phyloP scores from a whole-genome alignment of 2,888 invertebrate genomes.

The Zelleria hepariella region DNA sequence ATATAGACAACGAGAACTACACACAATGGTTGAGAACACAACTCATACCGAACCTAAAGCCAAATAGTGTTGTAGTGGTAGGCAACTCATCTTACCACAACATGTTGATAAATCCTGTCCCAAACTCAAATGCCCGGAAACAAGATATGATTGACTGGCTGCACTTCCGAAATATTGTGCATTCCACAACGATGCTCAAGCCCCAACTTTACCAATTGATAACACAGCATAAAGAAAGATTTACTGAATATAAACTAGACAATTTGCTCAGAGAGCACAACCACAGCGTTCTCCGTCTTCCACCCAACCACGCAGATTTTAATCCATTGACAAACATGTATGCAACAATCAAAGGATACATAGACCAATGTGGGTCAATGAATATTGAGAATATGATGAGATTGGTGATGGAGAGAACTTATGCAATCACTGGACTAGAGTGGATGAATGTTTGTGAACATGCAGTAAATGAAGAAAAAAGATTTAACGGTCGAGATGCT shows the following conservation, averaged over 20 bases:
- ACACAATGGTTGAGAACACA: background rate
- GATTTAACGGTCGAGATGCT: background rate
- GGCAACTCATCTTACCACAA: background rate
- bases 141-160: slow-evolving; percentile 8
- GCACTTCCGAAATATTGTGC: slow-evolving; percentile 4
- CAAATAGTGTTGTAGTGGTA: background rate
- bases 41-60: background rate
- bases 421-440: background rate
- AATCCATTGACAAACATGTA: slow-evolving; percentile 8
- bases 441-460: background rate
- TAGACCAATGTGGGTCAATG: slow-evolving; percentile 2
- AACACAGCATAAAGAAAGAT: background rate
- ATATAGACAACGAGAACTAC: background rate
- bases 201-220: slow-evolving; percentile 8
- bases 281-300: slow-evolving; percentile 1
- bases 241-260: background rate
- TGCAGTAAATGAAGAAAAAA: background rate
- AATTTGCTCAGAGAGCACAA: background rate
- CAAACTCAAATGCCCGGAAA: slow-evolving; percentile 3
- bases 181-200: slow-evolving; percentile 7
- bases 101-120: slow-evolving; percentile 2
- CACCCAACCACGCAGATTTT: slow-evolving; percentile 7
- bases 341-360: slow-evolving; percentile 6
- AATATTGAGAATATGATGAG: background rate
- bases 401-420: background rate